These are phyloP conservation scores for Xiphorhynchus elegans DNA, from an alignment of 2,113 vertebrate genomes.

Conservation along the genomic window DNA sequence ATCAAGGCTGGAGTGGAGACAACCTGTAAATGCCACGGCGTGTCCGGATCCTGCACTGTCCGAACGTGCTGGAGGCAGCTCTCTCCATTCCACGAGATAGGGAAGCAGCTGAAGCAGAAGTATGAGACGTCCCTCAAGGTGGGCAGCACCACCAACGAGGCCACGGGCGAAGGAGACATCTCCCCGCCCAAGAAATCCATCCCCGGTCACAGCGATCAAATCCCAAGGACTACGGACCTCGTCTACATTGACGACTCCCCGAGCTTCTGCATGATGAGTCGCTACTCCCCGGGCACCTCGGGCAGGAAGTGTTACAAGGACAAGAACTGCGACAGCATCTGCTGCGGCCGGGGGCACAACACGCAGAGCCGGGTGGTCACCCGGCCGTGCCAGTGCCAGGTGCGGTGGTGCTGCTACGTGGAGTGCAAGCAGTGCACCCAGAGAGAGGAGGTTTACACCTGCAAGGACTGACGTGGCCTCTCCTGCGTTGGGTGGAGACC, in stretches of 20 bases:
- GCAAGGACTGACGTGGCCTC: slow-evolving; percentile 83
- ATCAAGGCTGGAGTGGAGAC: slow-evolving; percentile 97
- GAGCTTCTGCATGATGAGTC: slow-evolving; percentile 92
- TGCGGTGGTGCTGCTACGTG: slow-evolving; percentile 99
- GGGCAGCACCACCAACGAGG: slow-evolving; percentile 94
- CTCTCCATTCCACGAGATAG: slow-evolving; percentile 94
- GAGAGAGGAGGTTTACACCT: slow-evolving; percentile 97
- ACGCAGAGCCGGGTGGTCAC: slow-evolving; percentile 96
- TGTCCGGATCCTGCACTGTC: slow-evolving; percentile 96
- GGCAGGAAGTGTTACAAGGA: slow-evolving; percentile 97
- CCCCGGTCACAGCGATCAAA: slow-evolving; percentile 80
- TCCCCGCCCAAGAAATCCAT: slow-evolving; percentile 79
- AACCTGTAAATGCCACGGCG: slow-evolving; percentile 96
- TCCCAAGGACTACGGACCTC: slow-evolving; percentile 92
- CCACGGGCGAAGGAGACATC: slow-evolving; percentile 92
- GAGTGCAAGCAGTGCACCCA: slow-evolving; percentile 98
- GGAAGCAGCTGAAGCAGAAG: slow-evolving; percentile 94
- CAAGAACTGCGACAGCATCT: slow-evolving; percentile 98
- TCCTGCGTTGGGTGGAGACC: too few relatives aligned
- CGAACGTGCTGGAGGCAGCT: slow-evolving; percentile 98
- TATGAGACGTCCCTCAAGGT: slow-evolving; percentile 93
- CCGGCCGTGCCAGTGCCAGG: slow-evolving; percentile 95
- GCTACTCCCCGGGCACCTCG: slow-evolving; percentile 89
- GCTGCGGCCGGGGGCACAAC: slow-evolving; percentile 96
- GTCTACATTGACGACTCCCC: slow-evolving; percentile 98